phyloP scores from a whole-genome alignment of 2,113 vertebrate genomes.

The Scomber scombrus region DNA sequence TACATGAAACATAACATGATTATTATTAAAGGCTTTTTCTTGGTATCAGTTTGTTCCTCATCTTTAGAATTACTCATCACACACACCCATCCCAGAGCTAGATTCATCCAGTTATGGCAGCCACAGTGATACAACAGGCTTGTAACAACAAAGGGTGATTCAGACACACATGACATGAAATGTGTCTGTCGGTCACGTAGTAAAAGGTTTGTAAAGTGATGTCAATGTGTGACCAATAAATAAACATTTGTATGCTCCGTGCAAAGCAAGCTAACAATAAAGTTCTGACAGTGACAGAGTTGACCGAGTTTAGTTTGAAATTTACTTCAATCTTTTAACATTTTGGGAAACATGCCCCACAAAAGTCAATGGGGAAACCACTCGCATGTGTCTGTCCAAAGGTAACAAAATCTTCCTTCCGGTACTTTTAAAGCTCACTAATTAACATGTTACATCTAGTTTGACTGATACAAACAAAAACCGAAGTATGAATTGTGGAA shows the following conservation, averaged over 20 bases:
- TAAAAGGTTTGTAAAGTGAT: conserved; percentile 23
- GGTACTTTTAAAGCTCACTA: neutral
- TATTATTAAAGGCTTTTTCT: neutral
- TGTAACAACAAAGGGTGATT: conserved; percentile 60
- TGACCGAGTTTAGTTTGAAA: conserved; percentile 3
- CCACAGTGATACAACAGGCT: conserved; percentile 65
- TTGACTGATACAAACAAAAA: too few species aligned
- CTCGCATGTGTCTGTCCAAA: neutral
- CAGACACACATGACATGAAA: conserved; percentile 69
- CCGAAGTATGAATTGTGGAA: too few species aligned
- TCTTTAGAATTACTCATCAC: neutral
- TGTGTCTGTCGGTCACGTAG: conserved; percentile 59
- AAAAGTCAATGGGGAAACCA: neutral
- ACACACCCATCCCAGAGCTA: conserved; percentile 12
- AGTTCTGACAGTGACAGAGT: neutral
- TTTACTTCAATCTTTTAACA: neutral
- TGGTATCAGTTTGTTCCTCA: conserved; percentile 1
- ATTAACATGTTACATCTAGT: neutral
- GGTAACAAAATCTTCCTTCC: neutral
- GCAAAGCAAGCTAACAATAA: neutral
- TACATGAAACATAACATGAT: neutral
- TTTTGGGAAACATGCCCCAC: neutral
- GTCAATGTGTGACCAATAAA: neutral
- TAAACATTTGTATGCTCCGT: neutral
- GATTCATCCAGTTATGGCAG: conserved; percentile 39